Base-by-base conservation (phyloP, 1,140 invertebrate genomes). In the Aphelinus certus region DNA sequence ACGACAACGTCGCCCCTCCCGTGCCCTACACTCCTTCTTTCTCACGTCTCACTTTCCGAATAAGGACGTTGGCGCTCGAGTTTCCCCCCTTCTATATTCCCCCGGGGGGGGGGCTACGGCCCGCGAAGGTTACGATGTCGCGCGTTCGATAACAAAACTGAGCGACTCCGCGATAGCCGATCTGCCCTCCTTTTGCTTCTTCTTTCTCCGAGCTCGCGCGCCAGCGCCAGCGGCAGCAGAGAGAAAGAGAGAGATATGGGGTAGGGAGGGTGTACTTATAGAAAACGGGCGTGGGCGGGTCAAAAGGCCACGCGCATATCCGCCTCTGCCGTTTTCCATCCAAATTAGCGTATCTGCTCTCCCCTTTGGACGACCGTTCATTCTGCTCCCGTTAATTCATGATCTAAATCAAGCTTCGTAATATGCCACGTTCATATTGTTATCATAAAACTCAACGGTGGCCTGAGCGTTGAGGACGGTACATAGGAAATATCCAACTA, bases 91-190 rank as follows among this genome's bases (percentile, higher is more conserved):
- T 58, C 51, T 53, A 53, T 9, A 48, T 42, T 73, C 56, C 47
- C 63, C 3, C 2, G 56, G 63, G 63, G 56, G 63, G 63, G 51
- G 51, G 62, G 55, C 26, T 66, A 45, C 26, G 56, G 10, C 64
- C 55, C 4, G 9, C 48, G 55, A 66, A 73, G 71, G 64, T 66
- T 73, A 66, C 55, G 71, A 73, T 65, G 55, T 66, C 55, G 45
- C 63, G 71, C 63, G 71, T 65, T 65, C 45, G 61, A 71, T 71
- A 71, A 71, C 61, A 56, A 71, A 71, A 71, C 51, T 71, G 70
- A 51, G 43, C 51, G 61, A 71, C 53, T 71, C 63, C 26, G 26
- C 26, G 26, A 26, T 26, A 26, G 26, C 26, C 26, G 26, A 26
- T 26, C 26, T 26, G 26, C 26, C 26, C 26, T 26, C 26, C 26